Evolutionary conservation across 2,113 vertebrate genomes (phyloP), one percentile per base, ranked within the genome.

Genomic region (Microtus ochrogaster): DNA sequence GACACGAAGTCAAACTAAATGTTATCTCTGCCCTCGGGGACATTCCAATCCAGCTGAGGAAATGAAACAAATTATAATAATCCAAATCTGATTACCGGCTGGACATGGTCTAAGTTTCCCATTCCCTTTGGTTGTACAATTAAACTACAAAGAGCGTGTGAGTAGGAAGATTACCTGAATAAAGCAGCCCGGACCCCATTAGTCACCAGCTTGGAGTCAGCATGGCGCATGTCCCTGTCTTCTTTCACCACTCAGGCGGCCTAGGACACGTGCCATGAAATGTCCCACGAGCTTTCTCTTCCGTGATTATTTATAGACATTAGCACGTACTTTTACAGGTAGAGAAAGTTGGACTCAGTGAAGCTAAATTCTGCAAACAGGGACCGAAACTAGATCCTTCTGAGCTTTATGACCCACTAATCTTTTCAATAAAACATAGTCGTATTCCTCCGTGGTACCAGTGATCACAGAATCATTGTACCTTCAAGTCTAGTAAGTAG

Each of bases 21-120:
- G 73, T 72, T 88, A 70, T 82, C 87, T 95, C 86, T 55, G 2
- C 14, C 44, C 66, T 91, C 39, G 47, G 78, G 63, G 44, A 93
- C 93, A 91, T 83, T 92, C 95, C 66, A 95, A 13, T 55, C 72
- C 81, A 82, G 52, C 61, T 86, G 78, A 30, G 85, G 44, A 94
- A 82, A 85, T 94, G n/a, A 90, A 72, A 76, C 13, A 88, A 94
- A 91, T 94, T 82, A 61, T 66, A 85, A 90, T 94, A 79, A 73
- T 72, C 65, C 49, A 66, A 95, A 89, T 10, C 55, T 68, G 17
- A 52, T 94, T 73, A 47, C 21, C 73, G 81, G n/a, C 68, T 86
- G 10, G 91, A 55, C 12, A 55, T 93, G 85, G 77, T 73, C 49
- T 82, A 95, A 72, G 65, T 73, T 61, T 14, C 33, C 73, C n/a